Conservation (phyloP, 2,797 vertebrate genomes). For the Anguilla anguilla region DNA sequence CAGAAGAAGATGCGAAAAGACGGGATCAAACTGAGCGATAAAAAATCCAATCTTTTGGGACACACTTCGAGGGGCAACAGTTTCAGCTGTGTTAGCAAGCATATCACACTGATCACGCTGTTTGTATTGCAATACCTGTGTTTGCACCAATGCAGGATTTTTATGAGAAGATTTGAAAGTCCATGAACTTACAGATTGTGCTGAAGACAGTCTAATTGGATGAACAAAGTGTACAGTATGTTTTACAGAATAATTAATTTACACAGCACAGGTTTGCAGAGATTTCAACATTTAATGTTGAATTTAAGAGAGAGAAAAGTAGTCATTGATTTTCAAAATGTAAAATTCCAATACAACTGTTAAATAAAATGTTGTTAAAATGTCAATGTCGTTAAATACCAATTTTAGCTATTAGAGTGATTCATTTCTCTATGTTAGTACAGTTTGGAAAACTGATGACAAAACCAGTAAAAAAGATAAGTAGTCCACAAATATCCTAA, state of each 20-base stretch:
- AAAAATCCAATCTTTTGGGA: neutral
- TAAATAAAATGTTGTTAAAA: neutral
- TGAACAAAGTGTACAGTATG: neutral
- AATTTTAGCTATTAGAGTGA: neutral
- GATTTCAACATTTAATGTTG: neutral
- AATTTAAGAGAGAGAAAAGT: neutral
- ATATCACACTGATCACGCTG: neutral
- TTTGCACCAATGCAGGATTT: neutral
- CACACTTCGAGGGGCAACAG: neutral
- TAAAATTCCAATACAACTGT: neutral
- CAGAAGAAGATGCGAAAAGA: neutral
- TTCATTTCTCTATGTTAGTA: neutral
- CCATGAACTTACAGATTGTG: neutral
- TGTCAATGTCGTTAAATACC: neutral
- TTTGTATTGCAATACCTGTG: neutral
- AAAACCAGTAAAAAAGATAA: neutral
- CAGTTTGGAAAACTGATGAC: neutral
- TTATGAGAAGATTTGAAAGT: neutral
- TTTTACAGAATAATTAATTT: neutral
- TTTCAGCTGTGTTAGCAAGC: neutral
- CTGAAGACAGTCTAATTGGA: neutral
- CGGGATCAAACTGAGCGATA: neutral
- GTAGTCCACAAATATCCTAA: neutral
- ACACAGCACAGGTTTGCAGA: neutral
- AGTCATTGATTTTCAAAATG: neutral